These are phyloP conservation scores for Drosophila kokeensis DNA, from an alignment of 2,888 invertebrate species.

Conservation along the genomic window DNA sequence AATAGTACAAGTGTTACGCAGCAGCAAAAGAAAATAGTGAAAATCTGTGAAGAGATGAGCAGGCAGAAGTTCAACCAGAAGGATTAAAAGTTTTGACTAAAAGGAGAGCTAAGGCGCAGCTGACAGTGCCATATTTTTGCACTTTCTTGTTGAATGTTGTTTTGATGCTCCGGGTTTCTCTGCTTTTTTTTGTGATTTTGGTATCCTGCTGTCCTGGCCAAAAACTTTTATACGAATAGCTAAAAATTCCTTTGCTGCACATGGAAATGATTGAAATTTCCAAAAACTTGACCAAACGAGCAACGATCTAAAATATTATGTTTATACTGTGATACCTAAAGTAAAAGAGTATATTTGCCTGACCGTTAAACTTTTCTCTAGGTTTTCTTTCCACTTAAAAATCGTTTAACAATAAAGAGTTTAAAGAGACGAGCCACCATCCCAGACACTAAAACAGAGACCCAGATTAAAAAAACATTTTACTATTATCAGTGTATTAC, in stretches of 20 bases:
- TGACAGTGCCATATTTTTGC: slow-evolving; percentile 58
- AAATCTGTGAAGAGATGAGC: slow-evolving; percentile 7
- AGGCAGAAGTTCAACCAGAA: slow-evolving; percentile 62
- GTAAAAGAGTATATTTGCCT: background rate
- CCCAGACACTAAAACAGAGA: too few relatives aligned
- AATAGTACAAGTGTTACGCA: slow-evolving; percentile 7
- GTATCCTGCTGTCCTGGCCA: slow-evolving; percentile 17
- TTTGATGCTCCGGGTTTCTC: slow-evolving; percentile 11
- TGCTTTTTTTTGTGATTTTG: slow-evolving; percentile 6
- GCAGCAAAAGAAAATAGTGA: slow-evolving; percentile 16
- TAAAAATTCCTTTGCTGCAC: slow-evolving; percentile 16
- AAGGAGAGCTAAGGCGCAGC: slow-evolving; percentile 45
- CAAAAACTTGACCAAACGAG: slow-evolving; percentile 1
- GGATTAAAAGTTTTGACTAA: slow-evolving; percentile 73
- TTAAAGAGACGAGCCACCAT: background rate
- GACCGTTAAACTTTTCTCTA: background rate
- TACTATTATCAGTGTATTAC: background rate
- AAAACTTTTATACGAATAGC: slow-evolving; percentile 29
- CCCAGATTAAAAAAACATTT: background rate
- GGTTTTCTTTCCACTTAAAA: background rate
- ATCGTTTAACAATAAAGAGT: background rate
- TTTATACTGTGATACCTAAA: background rate
- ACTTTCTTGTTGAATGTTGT: slow-evolving; percentile 9
- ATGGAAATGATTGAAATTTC: slow-evolving; percentile 35
- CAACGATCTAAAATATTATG: background rate